Conservation (phyloP, 2,888 invertebrate species). For the Zaprionus obscuricornis region DNA sequence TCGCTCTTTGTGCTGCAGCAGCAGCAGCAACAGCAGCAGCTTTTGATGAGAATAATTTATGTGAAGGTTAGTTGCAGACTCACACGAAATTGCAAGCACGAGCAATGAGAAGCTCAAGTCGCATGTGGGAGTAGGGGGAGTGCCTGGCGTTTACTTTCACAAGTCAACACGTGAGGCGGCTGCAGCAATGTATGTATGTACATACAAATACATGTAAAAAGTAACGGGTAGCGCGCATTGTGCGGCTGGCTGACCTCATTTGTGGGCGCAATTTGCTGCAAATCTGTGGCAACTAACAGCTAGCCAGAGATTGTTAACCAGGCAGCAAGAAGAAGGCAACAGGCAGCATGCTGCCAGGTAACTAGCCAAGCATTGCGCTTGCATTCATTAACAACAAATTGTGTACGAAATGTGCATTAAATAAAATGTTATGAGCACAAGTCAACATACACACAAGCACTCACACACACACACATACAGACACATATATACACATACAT, state of each 20-base stretch:
- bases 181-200: too few relatives aligned
- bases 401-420: constrained; percentile 74
- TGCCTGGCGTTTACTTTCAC: constrained; percentile 69
- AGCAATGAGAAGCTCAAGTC: constrained; percentile 8
- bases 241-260: constrained; percentile 71
- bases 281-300: constrained; percentile 69
- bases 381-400: constrained; percentile 76
- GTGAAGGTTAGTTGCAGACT: constrained; percentile 73
- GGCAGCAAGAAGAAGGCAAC: constrained; percentile 2
- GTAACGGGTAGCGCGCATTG: constrained; percentile 70
- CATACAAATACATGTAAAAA: constrained; percentile 2
- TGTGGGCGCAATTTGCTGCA: constrained; percentile 73
- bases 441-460: constrained; percentile 33
- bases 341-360: constrained; percentile 3
- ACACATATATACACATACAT: constrained; percentile 12
- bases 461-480: constrained; percentile 2
- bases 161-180: constrained; percentile 71
- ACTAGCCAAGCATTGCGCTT: constrained; percentile 50
- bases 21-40: constrained; percentile 36
- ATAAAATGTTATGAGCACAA: constrained; percentile 71
- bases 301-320: constrained; percentile 38
- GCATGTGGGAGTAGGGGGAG: background rate
- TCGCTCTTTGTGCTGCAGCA: constrained; percentile 1
- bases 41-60: constrained; percentile 75
- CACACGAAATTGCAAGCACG: constrained; percentile 64